Evolutionary conservation across 2,888 invertebrate genomes (phyloP), one percentile per base, ranked within the genome.

Genomic region (Epirrhoe alternata): DNA sequence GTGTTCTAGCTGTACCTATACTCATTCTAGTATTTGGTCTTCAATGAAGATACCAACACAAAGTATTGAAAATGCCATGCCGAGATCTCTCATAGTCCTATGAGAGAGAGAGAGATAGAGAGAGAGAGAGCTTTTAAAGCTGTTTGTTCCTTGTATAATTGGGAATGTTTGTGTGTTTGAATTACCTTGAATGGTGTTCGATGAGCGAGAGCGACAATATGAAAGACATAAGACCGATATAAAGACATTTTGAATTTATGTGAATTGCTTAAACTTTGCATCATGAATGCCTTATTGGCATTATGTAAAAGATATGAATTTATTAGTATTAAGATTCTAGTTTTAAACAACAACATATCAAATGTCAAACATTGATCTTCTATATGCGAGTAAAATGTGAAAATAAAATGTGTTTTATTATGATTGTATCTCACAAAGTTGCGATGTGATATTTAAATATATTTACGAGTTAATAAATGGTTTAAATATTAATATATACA

Each of bases 1-100:
- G 96, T 80, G 95, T 96, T 12, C 86, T 97, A 49, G 93, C 95
- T 3, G 96, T 96, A n/a, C 97, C 97, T 0, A 81, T 96, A 53
- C 86, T 96, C 14, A 95, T 97, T 62, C 83, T 97, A 64, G 75
- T 96, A 33, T 96, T 96, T 79, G 96, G 96, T 0, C 96, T 97
- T 84, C 95, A 96, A 80, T 96, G 86, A 94, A 38, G 55, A 31
- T 42, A 1, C 8, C 47, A 14, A 6, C 5, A 5, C 5, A n/a
- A 12, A 6, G 16, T 6, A 45, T 16, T 53, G 38, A 17, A 24
- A 51, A 51, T 30, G 30, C 51, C 30, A 24, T 51, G 12, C 51
- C 51, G 51, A 47, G 16, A n/a, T n/a, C n/a, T n/a, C n/a, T n/a
- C n/a, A n/a, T n/a, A 47, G 47, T 14, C 16, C 16, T 47, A 16